These are phyloP conservation scores for Synchiropus splendidus DNA, from an alignment of 2,113 vertebrate species.

Conservation along the genomic window DNA sequence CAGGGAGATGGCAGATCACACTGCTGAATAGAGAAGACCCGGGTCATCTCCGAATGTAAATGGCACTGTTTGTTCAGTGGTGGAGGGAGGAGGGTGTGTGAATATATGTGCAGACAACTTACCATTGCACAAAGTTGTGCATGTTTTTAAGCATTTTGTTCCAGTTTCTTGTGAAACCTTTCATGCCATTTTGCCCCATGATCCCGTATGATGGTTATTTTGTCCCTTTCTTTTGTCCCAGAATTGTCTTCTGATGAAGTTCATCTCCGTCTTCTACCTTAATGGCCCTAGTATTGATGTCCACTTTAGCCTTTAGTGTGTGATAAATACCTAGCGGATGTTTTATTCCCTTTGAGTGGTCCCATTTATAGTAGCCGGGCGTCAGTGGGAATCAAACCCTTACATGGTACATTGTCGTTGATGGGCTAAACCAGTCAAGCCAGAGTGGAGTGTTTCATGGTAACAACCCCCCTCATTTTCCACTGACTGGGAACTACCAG, in stretches of 20 bases:
- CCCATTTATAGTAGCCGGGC: constrained; percentile 45
- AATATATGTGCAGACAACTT: background rate
- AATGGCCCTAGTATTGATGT: constrained; percentile 4
- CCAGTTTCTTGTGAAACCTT: background rate
- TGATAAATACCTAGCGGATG: constrained; percentile 13
- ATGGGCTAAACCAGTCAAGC: constrained; percentile 27
- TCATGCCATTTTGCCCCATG: too few relatives aligned
- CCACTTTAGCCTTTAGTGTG: constrained; percentile 6
- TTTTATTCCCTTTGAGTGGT: constrained; percentile 27
- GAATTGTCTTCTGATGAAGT: background rate
- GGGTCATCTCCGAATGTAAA: constrained; percentile 26
- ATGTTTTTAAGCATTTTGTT: background rate
- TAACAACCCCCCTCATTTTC: constrained; percentile 35
- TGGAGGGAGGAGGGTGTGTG: constrained; percentile 4
- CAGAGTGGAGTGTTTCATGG: constrained; percentile 10
- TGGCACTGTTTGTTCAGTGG: constrained; percentile 13
- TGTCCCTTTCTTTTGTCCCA: constrained; percentile 6
- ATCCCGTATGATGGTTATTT: too few relatives aligned
- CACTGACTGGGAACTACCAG: constrained; percentile 17
- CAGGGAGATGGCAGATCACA: constrained; percentile 28
- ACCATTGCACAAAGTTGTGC: too few relatives aligned
- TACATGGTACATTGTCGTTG: constrained; percentile 52
- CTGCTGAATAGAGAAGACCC: constrained; percentile 18
- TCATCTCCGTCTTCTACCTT: background rate
- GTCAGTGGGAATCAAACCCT: constrained; percentile 47